Evolutionary conservation across 2,797 vertebrate species (phyloP), one percentile per base, ranked within the genome.

Genomic region (Sarcophilus harrisii): DNA sequence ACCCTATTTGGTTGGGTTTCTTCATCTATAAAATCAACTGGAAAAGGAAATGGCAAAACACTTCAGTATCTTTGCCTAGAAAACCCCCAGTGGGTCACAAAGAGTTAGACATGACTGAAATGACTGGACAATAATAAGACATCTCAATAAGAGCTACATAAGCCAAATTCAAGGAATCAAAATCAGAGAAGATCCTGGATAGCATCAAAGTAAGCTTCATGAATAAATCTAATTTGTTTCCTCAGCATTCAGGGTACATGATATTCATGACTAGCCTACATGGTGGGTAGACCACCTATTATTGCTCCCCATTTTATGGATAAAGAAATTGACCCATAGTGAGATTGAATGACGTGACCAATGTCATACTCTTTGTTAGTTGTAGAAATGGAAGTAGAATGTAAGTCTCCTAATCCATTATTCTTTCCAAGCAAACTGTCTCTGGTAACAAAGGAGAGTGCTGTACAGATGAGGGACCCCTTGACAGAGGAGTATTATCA

Each of bases 271-370:
- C 45, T 90, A 54, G 30, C 29, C 30, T 14, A 90, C 92, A 91
- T 92, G 91, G 89, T 58, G 94, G 73, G 29, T 45, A 90, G 32
- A 10, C 81, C 38, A 87, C 5, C 57, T 94, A 52, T 92, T 91
- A 55, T 91, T 95, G 90, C 9, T 59, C 24, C 13, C 29, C 49
- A 38, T 87, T 95, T 91, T 93, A 54, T 21, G 94, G 93, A 95
- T 73, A 54, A 96, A 93, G 92, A 96, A 95, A 97, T n/a, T 45
- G 62, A 96, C 58, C 92, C 91, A 91, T 28, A 58, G 57, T 92
- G 58, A 95, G 57, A 21, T 94, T 96, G 93, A 96, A 6, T 94
- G 21, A 92, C 45, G 90, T 94, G 28, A 45, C 73, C 93, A 92
- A 91, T 54, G 57, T 62, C 92, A 49, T 58, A 95, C 6, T 54